Base-by-base conservation (phyloP, 2,797 vertebrate species). In the Poeciliopsis paucimaculata region DNA sequence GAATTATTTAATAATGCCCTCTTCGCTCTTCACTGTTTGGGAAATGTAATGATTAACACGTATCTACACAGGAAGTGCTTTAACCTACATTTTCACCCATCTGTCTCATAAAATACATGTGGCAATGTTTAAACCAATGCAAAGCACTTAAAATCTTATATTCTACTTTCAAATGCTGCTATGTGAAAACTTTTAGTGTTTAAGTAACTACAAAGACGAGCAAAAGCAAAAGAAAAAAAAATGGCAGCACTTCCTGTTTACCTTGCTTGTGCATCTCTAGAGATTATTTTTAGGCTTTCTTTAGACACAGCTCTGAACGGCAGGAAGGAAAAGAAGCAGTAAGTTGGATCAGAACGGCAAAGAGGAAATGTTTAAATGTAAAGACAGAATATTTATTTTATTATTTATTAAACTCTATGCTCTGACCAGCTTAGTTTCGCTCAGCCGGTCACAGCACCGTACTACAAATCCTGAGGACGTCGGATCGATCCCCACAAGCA, bases 1-100 rank as follows among this genome's bases (percentile, higher is more conserved):
- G 43, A 76, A 85, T 73, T 62, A 85, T 77, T 71, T 5, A 78
- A 57, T 36, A 15, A 47, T 47, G 60, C 28, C 41, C 71, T 20
- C 45, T 49, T 57, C 57, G 9, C 57, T 31, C 55, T 15, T 53
- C 47, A 46, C 49, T 10, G 36, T 34, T 81, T 64, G 43, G 43
- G 18, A 66, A 78, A 46, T 9, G 0, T 39, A 84, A 72, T 20
- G 12, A 68, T 46, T 71, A 36, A 15, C 10, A n/a, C 34, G 51
- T 53, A 45, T 73, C 49, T 28, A 55, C 76, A 64, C 72, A 70
- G 43, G 28, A 73, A 62, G 76, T 66, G 28, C 51, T 77, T 53
- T 70, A 45, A 34, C 71, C 71, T 34, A 57, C 15, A 26, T 77
- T 60, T 78, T 1, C 41, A 10, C 4, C 18, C 34, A n/a, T 79